These are phyloP conservation scores for Philotrypesis tridentata DNA, from an alignment of 1,140 invertebrate species.

Conservation along the genomic window DNA sequence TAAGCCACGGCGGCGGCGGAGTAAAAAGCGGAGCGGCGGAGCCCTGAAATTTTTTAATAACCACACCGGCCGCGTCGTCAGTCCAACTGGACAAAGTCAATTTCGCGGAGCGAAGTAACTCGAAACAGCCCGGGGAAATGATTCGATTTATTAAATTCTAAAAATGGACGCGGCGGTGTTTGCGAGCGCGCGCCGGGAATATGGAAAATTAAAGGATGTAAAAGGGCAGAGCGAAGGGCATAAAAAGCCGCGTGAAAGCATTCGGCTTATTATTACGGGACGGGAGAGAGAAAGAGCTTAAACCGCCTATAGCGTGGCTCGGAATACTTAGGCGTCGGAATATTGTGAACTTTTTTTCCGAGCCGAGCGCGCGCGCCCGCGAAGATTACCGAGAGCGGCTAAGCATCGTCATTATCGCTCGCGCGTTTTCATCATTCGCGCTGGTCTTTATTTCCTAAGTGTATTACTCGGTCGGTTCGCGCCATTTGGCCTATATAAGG, in stretches of 20 bases:
- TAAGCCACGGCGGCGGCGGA: too few species aligned
- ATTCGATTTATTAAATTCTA: neutral
- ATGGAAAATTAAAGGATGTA: neutral
- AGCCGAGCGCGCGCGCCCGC: neutral
- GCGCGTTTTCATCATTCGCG: neutral
- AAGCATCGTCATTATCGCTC: conserved; percentile 17
- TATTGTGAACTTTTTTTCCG: neutral
- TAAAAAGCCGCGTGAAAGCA: neutral
- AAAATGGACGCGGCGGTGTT: neutral
- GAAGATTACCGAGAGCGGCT: conserved; percentile 22
- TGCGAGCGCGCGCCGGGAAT: neutral
- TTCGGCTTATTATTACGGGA: conserved; percentile 3
- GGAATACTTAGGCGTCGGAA: neutral
- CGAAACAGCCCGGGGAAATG: too few species aligned
- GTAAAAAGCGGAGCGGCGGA: too few species aligned
- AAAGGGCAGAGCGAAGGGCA: neutral
- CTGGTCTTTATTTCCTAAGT: neutral
- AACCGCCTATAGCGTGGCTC: conserved; percentile 16
- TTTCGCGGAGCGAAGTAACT: too few species aligned
- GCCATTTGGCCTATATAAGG: too few species aligned
- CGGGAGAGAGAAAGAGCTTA: neutral
- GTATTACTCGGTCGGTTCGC: too few species aligned
- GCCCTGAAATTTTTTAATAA: neutral
- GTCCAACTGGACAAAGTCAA: too few species aligned
- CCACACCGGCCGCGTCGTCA: too few species aligned